Evolutionary conservation across 2,888 invertebrate species (phyloP), one percentile per base, ranked within the genome.

Genomic region (Ectemnius lituratus): DNA sequence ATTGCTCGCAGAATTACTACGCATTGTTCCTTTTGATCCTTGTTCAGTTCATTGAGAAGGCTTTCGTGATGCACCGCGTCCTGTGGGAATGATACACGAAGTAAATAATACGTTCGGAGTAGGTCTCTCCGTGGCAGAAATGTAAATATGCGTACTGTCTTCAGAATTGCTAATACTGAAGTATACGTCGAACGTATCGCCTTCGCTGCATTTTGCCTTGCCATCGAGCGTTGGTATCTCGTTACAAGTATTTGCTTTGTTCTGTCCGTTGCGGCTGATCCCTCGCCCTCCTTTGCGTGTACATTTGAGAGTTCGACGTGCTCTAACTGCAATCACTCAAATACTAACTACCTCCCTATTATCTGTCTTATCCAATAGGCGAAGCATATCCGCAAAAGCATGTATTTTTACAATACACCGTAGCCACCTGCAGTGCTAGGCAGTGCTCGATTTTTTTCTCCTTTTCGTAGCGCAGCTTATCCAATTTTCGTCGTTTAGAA

Each of bases 21-120:
- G 58, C 93, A 93, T 88, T 95, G 95, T 11, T 92, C 92, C 56
- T 92, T 89, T 73, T 93, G 93, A 85, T 95, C 94, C 28, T 92
- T 85, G 81, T 92, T 92, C 61, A 95, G 88, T 0, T 93, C 92
- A 49, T 92, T 92, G 67, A 95, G 86, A 2, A 95, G 93, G 0
- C 93, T 93, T 61, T 94, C 94, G 81, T 94, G 94, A 84, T 94
- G 94, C 6, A 93, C 91, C 0, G 94, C 92, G 84, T 95, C 95
- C 94, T 94, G 83, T 46, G 13, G 14, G 16, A 16, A 20, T n/a
- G n/a, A n/a, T n/a, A n/a, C n/a, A n/a, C n/a, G n/a, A n/a, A n/a
- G n/a, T n/a, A n/a, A n/a, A n/a, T n/a, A n/a, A 23, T 23, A 20
- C 20, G 20, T 20, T 20, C 20, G 20, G 20, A 20, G 20, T 20